Conservation (phyloP, 2,113 vertebrate species). For the Anolis sagrei region DNA sequence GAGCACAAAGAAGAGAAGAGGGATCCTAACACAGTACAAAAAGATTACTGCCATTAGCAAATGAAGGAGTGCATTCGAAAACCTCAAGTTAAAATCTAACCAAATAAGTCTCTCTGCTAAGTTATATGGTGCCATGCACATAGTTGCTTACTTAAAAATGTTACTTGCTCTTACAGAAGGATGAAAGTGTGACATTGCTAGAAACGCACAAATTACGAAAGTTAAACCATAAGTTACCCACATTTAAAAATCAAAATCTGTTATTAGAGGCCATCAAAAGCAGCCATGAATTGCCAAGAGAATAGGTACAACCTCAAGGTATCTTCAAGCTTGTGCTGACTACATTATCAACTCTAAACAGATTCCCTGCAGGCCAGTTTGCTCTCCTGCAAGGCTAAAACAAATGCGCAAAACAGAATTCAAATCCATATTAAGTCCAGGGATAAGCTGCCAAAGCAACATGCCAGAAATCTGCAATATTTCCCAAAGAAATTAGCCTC, state of each 20-base stretch:
- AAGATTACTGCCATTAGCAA: no score
- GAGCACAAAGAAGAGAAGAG: no score
- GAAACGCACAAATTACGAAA: not conserved
- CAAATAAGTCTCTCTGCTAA: not conserved
- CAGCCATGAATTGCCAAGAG: not conserved
- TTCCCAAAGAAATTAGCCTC: slow-evolving; percentile 1
- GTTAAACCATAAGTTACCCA: not conserved
- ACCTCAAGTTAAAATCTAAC: not conserved
- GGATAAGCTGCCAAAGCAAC: not conserved
- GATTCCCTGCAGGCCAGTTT: not conserved
- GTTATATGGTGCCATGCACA: not conserved
- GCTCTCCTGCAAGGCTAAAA: slow-evolving; percentile 3
- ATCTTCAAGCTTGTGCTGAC: not conserved
- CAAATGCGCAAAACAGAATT: not conserved
- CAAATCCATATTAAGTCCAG: slow-evolving; percentile 13
- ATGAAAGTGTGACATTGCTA: not conserved
- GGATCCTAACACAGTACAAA: no score
- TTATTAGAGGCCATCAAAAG: not conserved
- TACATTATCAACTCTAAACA: slow-evolving; percentile 17
- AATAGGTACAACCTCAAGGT: not conserved
- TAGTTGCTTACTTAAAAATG: not conserved
- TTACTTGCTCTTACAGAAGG: not conserved
- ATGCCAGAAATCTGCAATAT: not conserved
- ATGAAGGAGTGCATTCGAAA: no score
- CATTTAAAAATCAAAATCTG: not conserved